A percentile compares a stretch with the other conserved stretches of the same genome.
Conservation (phyloP, 1,140 invertebrate species). For the Drosophila sulfurigaster region DNA sequence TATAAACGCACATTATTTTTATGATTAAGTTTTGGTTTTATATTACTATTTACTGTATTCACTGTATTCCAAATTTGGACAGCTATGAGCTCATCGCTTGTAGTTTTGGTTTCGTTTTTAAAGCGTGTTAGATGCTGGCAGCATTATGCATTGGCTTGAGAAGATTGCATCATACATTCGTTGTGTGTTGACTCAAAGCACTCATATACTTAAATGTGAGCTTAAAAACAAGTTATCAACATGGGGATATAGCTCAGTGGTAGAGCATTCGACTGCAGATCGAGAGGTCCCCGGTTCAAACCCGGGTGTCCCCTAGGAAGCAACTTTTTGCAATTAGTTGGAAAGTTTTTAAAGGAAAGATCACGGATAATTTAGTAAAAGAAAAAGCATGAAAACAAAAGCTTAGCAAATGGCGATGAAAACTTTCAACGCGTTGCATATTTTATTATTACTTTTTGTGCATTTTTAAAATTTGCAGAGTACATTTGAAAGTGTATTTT, state of each 20-base stretch:
- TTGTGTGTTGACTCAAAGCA: not conserved
- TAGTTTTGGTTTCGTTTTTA: not conserved
- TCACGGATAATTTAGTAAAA: not conserved
- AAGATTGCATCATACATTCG: not conserved
- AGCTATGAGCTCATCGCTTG: not conserved
- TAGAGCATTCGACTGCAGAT: conserved; percentile 97
- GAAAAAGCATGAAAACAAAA: not conserved
- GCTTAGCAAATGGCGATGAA: no score
- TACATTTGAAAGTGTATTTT: conserved; percentile 1
- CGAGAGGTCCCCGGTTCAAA: conserved; percentile 97
- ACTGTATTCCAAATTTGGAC: not conserved
- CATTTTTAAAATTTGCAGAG: not conserved
- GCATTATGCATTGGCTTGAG: not conserved
- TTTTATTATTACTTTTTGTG: no score
- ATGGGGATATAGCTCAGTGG: conserved; percentile 95
- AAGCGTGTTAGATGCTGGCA: not conserved
- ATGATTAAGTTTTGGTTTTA: no score
- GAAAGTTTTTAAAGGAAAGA: not conserved
- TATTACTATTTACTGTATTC: not conserved
- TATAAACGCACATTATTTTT: no score
- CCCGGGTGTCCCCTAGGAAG: conserved; percentile 93
- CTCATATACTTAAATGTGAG: not conserved
- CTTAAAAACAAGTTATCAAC: not conserved
- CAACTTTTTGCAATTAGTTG: not conserved
- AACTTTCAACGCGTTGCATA: no score